Evolutionary conservation across 2,113 vertebrate genomes (phyloP).

Genomic region (Camelus bactrianus): DNA sequence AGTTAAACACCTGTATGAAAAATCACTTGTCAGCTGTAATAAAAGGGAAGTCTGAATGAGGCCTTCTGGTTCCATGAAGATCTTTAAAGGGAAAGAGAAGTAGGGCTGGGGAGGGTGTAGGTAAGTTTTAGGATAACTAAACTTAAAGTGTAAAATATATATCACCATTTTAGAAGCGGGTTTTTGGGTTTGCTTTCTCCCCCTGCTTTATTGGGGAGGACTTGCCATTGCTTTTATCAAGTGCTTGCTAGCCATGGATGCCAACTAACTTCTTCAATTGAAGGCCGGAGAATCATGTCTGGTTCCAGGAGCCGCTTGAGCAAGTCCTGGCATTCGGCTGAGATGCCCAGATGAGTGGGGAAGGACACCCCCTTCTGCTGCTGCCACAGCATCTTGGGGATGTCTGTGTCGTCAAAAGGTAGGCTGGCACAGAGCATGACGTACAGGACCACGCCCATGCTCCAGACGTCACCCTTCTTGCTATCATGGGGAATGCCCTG

Average conservation of each 20-base stretch:
- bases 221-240: conserved; percentile 72
- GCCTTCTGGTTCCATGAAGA: background rate
- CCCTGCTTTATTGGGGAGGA: conserved; percentile 80
- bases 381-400: conserved; percentile 87
- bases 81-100: conserved; percentile 40
- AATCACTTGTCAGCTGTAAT: conserved; percentile 60
- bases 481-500: conserved; percentile 86
- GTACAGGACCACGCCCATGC: conserved; percentile 86
- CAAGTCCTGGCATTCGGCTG: conserved; percentile 85
- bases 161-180: conserved; percentile 75
- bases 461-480: conserved; percentile 85
- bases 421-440: conserved; percentile 86
- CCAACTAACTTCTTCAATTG: conserved; percentile 83
- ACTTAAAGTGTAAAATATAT: conserved; percentile 70
- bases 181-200: conserved; percentile 81
- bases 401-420: conserved; percentile 86
- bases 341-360: conserved; percentile 83
- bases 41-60: conserved; percentile 65
- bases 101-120: background rate
- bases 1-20: conserved; percentile 69
- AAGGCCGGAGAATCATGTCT: conserved; percentile 83
- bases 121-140: conserved; percentile 19
- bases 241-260: conserved; percentile 85
- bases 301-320: conserved; percentile 86
- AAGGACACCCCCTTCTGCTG: conserved; percentile 85